phyloP scores from a whole-genome alignment of 2,888 invertebrate genomes.

The Autographa pulchrina region DNA sequence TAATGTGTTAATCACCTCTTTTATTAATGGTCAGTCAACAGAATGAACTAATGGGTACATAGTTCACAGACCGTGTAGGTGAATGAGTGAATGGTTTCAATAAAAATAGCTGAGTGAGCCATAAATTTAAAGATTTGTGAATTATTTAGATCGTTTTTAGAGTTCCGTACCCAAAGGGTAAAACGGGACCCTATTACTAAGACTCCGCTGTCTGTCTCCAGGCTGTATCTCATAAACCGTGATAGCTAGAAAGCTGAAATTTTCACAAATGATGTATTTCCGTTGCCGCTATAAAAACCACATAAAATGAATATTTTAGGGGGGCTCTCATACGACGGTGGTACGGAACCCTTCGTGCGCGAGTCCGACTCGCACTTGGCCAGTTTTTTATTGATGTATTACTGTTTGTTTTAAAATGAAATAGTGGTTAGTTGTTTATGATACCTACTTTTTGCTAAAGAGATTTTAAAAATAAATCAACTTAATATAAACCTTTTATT shows the following conservation, averaged over 20 bases:
- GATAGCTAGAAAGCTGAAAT: no score
- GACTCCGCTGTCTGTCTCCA: no score
- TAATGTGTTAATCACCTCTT: background rate
- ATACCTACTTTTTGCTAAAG: background rate
- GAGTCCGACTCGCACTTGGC: no score
- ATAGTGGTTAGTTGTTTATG: background rate
- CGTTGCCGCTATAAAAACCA: no score
- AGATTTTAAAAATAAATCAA: background rate
- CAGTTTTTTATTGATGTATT: background rate
- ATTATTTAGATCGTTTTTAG: background rate
- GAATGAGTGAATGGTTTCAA: slow-evolving; percentile 5
- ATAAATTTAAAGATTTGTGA: background rate
- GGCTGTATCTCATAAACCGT: no score
- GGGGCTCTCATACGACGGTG: no score
- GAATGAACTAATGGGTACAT: background rate
- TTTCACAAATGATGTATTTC: no score
- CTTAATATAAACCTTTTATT: background rate
- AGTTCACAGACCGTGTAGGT: background rate
- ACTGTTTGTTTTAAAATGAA: background rate
- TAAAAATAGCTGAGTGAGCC: background rate
- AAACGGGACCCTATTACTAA: no score
- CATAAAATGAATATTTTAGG: no score
- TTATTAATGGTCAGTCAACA: background rate
- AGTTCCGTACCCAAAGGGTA: no score
- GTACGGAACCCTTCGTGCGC: no score